Percentiles rank a stretch among this genome's conserved stretches.
These are phyloP conservation scores for Megaustenia siamemsis DNA, from an alignment of 2,888 invertebrate species.

Conservation along the genomic window DNA sequence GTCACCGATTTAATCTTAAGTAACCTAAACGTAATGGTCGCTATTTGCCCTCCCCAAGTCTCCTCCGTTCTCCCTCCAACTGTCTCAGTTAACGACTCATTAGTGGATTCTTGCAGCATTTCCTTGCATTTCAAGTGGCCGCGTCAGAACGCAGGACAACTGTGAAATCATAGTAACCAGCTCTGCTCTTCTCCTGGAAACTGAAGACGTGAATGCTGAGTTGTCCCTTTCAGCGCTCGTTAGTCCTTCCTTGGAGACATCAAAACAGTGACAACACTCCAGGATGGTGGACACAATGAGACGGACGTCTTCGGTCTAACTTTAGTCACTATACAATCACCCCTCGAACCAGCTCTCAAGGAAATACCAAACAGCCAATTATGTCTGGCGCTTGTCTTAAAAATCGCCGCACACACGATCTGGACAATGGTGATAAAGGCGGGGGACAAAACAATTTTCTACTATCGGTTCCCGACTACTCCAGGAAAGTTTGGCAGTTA, in stretches of 20 bases:
- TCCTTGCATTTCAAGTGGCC: neutral
- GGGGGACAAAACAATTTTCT: neutral
- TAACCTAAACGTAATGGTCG: slow-evolving; percentile 30
- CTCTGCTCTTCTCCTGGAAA: slow-evolving; percentile 12
- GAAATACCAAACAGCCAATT: slow-evolving; percentile 47
- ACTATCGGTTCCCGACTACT: slow-evolving; percentile 32
- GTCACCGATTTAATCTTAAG: slow-evolving; percentile 9
- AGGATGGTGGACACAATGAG: slow-evolving; percentile 12
- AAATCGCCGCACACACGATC: slow-evolving; percentile 20
- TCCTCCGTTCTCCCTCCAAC: neutral
- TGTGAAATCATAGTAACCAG: neutral
- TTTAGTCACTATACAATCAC: neutral
- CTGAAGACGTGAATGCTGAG: slow-evolving; percentile 43
- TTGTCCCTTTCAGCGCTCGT: slow-evolving; percentile 33
- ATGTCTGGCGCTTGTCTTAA: slow-evolving; percentile 33
- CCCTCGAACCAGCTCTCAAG: slow-evolving; percentile 34
- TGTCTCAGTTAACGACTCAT: neutral
- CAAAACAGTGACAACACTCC: slow-evolving; percentile 33
- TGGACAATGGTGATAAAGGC: slow-evolving; percentile 8
- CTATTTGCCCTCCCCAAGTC: neutral
- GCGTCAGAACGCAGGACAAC: neutral
- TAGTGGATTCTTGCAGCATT: slow-evolving; percentile 17
- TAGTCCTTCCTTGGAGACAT: slow-evolving; percentile 6
- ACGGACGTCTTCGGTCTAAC: slow-evolving; percentile 36
- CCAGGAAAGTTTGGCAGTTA: slow-evolving; percentile 13